These are phyloP conservation scores for Athrips mouffetella DNA, from an alignment of 2,888 invertebrate species.

Conservation along the genomic window DNA sequence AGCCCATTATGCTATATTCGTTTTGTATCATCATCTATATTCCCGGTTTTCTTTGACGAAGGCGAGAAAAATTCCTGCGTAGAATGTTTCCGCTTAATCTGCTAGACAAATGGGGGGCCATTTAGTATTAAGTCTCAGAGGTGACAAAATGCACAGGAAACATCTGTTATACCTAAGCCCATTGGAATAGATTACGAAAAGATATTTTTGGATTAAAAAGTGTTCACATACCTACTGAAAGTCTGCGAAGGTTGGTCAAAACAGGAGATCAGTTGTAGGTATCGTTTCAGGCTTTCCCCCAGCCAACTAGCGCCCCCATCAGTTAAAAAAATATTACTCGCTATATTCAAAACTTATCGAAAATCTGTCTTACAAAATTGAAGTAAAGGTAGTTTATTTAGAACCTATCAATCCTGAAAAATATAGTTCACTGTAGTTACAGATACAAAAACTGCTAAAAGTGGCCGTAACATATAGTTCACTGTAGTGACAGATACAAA, in stretches of 20 bases:
- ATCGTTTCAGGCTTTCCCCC: not conserved
- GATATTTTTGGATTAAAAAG: slow-evolving; percentile 24
- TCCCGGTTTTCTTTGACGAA: slow-evolving; percentile 29
- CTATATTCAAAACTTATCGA: too few relatives aligned
- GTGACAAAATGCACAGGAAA: slow-evolving; percentile 44
- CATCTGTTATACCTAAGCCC: slow-evolving; percentile 41
- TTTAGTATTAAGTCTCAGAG: slow-evolving; percentile 35
- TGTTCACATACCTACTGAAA: not conserved
- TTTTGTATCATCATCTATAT: not conserved
- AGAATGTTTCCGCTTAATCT: slow-evolving; percentile 39
- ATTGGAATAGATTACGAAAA: slow-evolving; percentile 27
- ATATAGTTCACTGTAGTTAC: too few relatives aligned
- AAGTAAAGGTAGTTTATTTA: too few relatives aligned
- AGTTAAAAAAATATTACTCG: too few relatives aligned
- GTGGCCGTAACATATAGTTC: too few relatives aligned
- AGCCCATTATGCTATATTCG: not conserved
- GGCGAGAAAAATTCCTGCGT: slow-evolving; percentile 35
- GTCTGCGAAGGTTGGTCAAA: slow-evolving; percentile 5
- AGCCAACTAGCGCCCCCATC: not conserved
- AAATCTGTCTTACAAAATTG: too few relatives aligned
- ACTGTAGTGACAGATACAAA: too few relatives aligned
- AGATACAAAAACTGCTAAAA: too few relatives aligned
- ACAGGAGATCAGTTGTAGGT: not conserved
- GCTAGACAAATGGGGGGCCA: slow-evolving; percentile 40
- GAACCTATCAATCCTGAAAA: too few relatives aligned